Percentiles rank a stretch among this genome's conserved stretches.
Evolutionary conservation across 2,888 invertebrate genomes (phyloP).

Genomic region (Platynereis dumerilii): DNA sequence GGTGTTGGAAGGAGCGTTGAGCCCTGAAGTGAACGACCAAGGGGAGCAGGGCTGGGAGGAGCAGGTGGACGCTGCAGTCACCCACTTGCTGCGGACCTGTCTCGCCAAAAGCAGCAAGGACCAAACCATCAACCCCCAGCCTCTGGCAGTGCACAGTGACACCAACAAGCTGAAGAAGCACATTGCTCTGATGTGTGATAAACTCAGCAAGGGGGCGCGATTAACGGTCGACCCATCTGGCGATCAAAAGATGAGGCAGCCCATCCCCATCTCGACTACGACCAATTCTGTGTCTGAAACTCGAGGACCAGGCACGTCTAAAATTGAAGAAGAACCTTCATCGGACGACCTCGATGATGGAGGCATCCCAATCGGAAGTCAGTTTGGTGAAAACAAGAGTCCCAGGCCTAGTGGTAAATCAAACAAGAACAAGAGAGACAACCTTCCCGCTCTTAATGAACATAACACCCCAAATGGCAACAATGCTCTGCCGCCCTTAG

Average conservation of each 20-base stretch:
- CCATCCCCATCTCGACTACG: too few relatives aligned
- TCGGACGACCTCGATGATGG: slow-evolving; percentile 26
- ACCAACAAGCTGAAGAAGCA: slow-evolving; percentile 64
- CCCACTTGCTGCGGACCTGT: slow-evolving; percentile 71
- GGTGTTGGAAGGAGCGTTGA: slow-evolving; percentile 61
- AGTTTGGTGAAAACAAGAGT: slow-evolving; percentile 44
- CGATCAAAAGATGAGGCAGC: neutral
- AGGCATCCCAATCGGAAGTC: slow-evolving; percentile 44
- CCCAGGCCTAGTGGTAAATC: slow-evolving; percentile 9
- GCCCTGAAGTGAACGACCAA: slow-evolving; percentile 58
- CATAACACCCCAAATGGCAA: neutral
- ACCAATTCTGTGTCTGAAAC: too few relatives aligned
- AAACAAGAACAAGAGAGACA: neutral
- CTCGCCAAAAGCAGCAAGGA: slow-evolving; percentile 71
- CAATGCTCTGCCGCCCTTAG: neutral
- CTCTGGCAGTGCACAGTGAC: slow-evolving; percentile 58
- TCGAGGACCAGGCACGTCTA: too few relatives aligned
- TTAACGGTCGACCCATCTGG: slow-evolving; percentile 43
- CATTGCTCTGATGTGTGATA: slow-evolving; percentile 61
- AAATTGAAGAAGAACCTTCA: too few relatives aligned
- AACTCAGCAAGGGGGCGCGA: slow-evolving; percentile 60
- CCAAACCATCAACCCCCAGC: slow-evolving; percentile 55
- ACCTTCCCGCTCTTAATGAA: neutral
- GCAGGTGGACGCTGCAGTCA: slow-evolving; percentile 72
- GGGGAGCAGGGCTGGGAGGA: slow-evolving; percentile 79